Conservation (phyloP, 2,888 invertebrate genomes). For the Deilephila elpenor region DNA sequence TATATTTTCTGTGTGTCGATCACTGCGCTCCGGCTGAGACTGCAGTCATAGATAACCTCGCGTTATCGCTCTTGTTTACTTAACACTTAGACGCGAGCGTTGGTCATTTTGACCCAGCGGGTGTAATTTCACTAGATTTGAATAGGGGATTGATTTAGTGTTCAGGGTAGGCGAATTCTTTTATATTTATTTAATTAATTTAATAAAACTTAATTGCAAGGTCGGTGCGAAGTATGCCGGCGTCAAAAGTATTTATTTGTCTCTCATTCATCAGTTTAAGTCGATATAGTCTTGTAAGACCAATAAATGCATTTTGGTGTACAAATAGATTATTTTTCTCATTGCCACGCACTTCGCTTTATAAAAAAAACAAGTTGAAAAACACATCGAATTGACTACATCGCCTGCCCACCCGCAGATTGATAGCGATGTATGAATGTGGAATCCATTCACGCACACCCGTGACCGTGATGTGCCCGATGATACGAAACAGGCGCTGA, state of each 20-base stretch:
- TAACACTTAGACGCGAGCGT: slow-evolving; percentile 52
- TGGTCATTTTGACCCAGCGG: slow-evolving; percentile 21
- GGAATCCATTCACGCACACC: slow-evolving; percentile 18
- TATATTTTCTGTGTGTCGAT: slow-evolving; percentile 45
- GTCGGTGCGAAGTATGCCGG: too few species aligned
- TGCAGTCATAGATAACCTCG: slow-evolving; percentile 70
- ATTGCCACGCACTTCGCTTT: too few species aligned
- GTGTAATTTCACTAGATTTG: neutral
- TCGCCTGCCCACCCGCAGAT: neutral
- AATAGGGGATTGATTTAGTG: neutral
- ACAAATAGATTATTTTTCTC: too few species aligned
- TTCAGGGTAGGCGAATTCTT: too few species aligned
- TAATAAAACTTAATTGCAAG: too few species aligned
- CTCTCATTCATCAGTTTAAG: too few species aligned
- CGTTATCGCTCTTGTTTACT: slow-evolving; percentile 74
- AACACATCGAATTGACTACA: neutral
- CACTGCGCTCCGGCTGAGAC: slow-evolving; percentile 54
- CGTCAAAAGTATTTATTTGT: too few species aligned
- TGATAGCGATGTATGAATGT: slow-evolving; percentile 3
- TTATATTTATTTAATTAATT: too few species aligned
- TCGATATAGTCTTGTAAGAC: too few species aligned
- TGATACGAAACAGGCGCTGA: slow-evolving; percentile 31
- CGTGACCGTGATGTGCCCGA: slow-evolving; percentile 25
- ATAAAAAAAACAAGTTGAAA: neutral
- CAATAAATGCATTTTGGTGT: too few species aligned